Conservation (phyloP, 1,140 invertebrate species). For the Bombus huntii region DNA sequence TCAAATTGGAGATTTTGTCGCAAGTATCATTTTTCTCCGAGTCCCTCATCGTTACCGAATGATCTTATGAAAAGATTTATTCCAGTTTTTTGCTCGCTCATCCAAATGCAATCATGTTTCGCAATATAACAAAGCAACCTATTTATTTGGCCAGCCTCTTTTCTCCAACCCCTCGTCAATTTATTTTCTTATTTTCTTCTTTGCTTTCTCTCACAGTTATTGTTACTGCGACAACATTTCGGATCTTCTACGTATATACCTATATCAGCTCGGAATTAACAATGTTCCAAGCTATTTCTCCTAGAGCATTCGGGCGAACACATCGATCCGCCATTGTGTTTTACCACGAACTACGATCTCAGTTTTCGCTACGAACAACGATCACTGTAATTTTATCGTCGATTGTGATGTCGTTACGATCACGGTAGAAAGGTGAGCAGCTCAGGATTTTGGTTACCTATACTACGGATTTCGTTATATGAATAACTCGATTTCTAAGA, state of each 20-base stretch:
- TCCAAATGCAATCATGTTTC: background rate
- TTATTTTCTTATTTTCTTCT: too few relatives aligned
- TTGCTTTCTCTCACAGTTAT: background rate
- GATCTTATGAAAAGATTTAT: background rate
- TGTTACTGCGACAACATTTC: constrained; percentile 48
- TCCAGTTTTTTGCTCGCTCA: background rate
- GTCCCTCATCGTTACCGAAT: background rate
- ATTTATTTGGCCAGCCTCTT: background rate
- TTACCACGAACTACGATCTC: constrained; percentile 43
- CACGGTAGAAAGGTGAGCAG: background rate
- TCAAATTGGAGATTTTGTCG: background rate
- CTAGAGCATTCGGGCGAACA: constrained; percentile 30
- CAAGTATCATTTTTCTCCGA: too few relatives aligned
- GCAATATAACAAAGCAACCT: background rate
- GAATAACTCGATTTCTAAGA: too few relatives aligned
- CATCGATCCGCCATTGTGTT: constrained; percentile 59
- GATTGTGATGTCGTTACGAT: constrained; percentile 20
- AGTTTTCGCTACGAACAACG: constrained; percentile 25
- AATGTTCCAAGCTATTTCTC: constrained; percentile 68
- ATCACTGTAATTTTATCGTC: constrained; percentile 50
- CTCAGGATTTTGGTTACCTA: background rate
- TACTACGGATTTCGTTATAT: too few relatives aligned
- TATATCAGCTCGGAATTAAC: constrained; percentile 61
- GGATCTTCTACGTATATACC: constrained; percentile 31
- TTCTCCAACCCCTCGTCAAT: background rate